Evolutionary conservation across 2,888 invertebrate genomes (phyloP), one percentile per base, ranked within the genome.

Genomic region (Phaedon cochleariae): DNA sequence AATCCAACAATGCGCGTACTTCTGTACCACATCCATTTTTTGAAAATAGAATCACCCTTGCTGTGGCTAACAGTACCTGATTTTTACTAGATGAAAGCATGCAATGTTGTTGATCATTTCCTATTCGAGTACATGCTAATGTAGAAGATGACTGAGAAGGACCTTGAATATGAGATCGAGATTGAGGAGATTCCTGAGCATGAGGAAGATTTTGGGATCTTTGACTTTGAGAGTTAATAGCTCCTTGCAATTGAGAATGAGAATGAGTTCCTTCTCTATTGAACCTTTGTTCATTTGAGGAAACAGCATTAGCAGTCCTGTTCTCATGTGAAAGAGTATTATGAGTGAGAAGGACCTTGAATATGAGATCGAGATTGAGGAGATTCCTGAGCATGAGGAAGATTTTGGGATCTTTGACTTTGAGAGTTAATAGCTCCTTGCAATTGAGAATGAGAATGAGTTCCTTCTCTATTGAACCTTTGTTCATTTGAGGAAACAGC

Each of bases 11-110:
- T 15, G 34, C 61, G 10, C 46, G 10, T 12, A 21, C 54, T 34
- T 21, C 15, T 2, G 53, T 22, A n/a, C 45, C 29, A 20, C 46
- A 10, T 12, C 48, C 48, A n/a, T 41, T 48, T 15, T 46, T 18
- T 12, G 46, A 26, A 9, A 37, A 3, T 3, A 49, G 29, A 55
- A 37, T 62, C 6, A 62, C 10, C 20, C 34, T 48, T 26, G 55
- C 62, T 26, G 49, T 62, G 6, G 62, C 57, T 31, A 46, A 29
- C 3, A 59, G 10, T 5, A 59, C 17, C 15, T 10, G 18, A 48
- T n/a, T n/a, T n/a, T n/a, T 26, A 26, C 26, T 26, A 26, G 26
- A 26, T 5, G 26, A 26, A 26, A 26, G 7, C 26, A 26, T 26
- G 26, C 4, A 26, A 26, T 7, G 26, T 26, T 7, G 26, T 26